Evolutionary conservation across 1,140 invertebrate species (phyloP), one percentile per base, ranked within the genome.

Genomic region (Linepithema humile): DNA sequence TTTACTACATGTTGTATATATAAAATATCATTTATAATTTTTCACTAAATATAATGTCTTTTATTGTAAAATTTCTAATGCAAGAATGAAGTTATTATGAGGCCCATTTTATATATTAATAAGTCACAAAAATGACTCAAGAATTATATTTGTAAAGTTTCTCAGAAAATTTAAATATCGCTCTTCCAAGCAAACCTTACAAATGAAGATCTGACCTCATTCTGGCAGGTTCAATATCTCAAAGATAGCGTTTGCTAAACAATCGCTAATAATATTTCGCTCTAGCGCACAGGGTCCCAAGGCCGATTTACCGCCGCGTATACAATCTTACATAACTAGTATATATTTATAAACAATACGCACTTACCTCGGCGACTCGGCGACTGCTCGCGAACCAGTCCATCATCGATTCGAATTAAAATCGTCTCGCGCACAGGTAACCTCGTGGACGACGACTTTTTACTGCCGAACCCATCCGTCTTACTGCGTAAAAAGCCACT

Each of bases 401-500:
- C 35, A 48, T 40, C 26, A 78, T 78, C 10, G 35, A 78, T 78
- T 55, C 35, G 23, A 69, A 70, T 80, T 29, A 70, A 40, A 80
- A 55, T 53, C 75, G 17, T 32, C 17, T 40, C 32, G 12, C 26
- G 23, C 48, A 29, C 83, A 94, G 94, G 93, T 86, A 93, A 94
- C 69, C 32, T 92, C n/a, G 40, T 94, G 59, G 87, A 91, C 73
- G 91, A 93, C 78, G 88, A 92, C 57, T 90, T 92, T 64, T 87
- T 90, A 3, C 84, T 93, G 29, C 90, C 92, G 53, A 82, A 86
- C 32, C 85, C 84, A 55, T 77, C 91, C 3, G 86, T 92, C 10
- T 92, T 95, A 83, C 95, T 96, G 91, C 92, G 94, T 82, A 94
- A 94, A 90, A 96, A 96, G 91, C 96, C 97, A 38, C 96, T 97